Base-by-base conservation (phyloP, 2,113 vertebrate genomes). In the Nycticorax nycticorax region DNA sequence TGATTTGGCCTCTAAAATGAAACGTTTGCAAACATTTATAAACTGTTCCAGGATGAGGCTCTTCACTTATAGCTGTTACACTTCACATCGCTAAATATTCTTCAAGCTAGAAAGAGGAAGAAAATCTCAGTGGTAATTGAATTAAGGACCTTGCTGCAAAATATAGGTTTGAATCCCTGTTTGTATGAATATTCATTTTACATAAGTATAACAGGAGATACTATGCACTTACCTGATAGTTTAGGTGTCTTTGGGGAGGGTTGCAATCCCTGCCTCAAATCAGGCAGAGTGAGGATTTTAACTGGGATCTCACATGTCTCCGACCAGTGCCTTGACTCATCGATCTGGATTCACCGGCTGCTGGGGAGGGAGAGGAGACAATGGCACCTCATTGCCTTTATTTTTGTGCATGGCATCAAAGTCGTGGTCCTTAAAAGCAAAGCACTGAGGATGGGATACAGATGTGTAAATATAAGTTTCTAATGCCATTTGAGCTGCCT, bases 111-210 rank as follows among this genome's bases (percentile, higher is more conserved):
- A 68, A 55, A 50, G 3, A 71, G 26, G 64, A 75, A 83, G 28
- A 80, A 57, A 63, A 67, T 84, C 50, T 89, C 10, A 0, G 32
- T 28, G 11, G 37, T n/a, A 84, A 88, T 89, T 82, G 68, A 85
- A 56, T 64, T 33, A 88, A 85, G 39, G 53, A 32, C 33, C 24
- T 93, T 92, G 16, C 24, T 93, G 33, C 21, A 68, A 67, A 94
- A 76, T 60, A 27, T 72, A 60, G 16, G 7, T 75, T 88, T 85
- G 60, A 82, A 75, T 85, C 20, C 32, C 60, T 45, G 10, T 55
- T 74, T 41, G 6, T 11, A 85, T 72, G 35, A 88, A 68, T 92
- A 92, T 72, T 93, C n/a, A 68, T 90, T 76, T 92, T 76, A 60
- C 19, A 85, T 37, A 39, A 45, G 12, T 64, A 33, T 64, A 83